phyloP scores from a whole-genome alignment of 2,888 invertebrate species.

The Drosophila robusta region DNA sequence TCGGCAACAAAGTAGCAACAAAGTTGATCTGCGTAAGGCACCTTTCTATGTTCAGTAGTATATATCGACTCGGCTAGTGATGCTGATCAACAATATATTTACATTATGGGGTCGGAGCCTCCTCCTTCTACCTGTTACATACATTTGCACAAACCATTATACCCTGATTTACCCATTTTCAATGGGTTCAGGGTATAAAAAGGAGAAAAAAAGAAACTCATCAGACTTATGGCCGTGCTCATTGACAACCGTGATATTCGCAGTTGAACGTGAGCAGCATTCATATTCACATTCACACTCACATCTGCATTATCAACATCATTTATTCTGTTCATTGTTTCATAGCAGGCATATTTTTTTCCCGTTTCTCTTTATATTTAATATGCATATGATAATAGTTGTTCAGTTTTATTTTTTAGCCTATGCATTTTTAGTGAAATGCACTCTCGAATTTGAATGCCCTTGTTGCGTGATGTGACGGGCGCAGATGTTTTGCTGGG shows the following conservation, averaged over 20 bases:
- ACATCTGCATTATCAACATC: slow-evolving; percentile 18
- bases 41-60: no score
- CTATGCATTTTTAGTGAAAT: slow-evolving; percentile 17
- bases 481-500: slow-evolving; percentile 1
- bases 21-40: no score
- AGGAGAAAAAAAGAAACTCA: slow-evolving; percentile 42
- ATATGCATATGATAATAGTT: slow-evolving; percentile 30
- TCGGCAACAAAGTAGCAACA: no score
- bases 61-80: no score
- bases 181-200: neutral
- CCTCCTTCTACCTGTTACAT: no score
- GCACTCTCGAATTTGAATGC: slow-evolving; percentile 7
- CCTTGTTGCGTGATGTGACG: slow-evolving; percentile 19
- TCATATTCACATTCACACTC: slow-evolving; percentile 22
- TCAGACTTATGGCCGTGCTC: slow-evolving; percentile 49
- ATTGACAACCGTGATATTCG: slow-evolving; percentile 46
- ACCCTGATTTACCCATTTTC: no score
- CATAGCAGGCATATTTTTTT: neutral
- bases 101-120: no score
- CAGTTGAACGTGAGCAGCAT: slow-evolving; percentile 49
- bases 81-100: no score
- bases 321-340: slow-evolving; percentile 37
- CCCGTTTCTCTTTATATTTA: slow-evolving; percentile 12
- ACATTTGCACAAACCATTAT: no score
- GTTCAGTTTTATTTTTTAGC: slow-evolving; percentile 1